Base-by-base conservation (phyloP, 2,797 vertebrate genomes). In the Psittacula echo region DNA sequence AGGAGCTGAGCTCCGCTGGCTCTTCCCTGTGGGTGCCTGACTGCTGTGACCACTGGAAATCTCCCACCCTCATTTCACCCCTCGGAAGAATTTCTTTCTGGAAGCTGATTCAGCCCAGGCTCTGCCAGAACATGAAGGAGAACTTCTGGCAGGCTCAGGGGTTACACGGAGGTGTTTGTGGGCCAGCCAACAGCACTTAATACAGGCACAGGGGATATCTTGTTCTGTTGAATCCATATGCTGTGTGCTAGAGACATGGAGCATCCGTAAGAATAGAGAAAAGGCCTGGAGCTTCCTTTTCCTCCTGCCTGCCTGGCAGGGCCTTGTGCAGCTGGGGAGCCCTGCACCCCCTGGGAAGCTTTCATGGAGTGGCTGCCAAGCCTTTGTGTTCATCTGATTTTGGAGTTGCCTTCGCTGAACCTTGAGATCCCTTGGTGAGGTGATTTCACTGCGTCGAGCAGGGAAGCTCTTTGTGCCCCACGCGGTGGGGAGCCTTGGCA, bases 381-480 rank as follows among this genome's bases (percentile, higher is more conserved):
- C n/a, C 39, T 77, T 79, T 27, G 44, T 50, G 47, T 89, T 27
- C 42, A 5, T 32, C 22, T 22, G 53, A 26, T 1, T 27, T 39
- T 48, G 83, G 90, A 65, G 70, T 10, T 54, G 64, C 50, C 54
- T 76, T 37, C 60, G 44, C 41, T 11, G 81, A 30, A 76, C 54
- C 68, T 82, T 2, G 0, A 17, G 58, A 32, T 42, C 23, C 0
- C 21, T 39, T 12, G 13, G 21, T 48, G 62, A 44, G 15, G n/a
- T 24, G 53, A 14, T 5, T 20, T n/a, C 32, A 9, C 37, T 4
- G 29, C 5, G 0, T 5, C 0, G 1, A 42, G 78, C 20, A 4
- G 42, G 34, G 72, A 8, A 18, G 4, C 37, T 53, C 6, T 8
- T 1, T 53, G 78, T 44, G 66, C 39, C 5, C 34, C 0, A 1